These are phyloP conservation scores for Ruditapes philippinarum DNA, from an alignment of 1,140 invertebrate species.

Conservation along the genomic window DNA sequence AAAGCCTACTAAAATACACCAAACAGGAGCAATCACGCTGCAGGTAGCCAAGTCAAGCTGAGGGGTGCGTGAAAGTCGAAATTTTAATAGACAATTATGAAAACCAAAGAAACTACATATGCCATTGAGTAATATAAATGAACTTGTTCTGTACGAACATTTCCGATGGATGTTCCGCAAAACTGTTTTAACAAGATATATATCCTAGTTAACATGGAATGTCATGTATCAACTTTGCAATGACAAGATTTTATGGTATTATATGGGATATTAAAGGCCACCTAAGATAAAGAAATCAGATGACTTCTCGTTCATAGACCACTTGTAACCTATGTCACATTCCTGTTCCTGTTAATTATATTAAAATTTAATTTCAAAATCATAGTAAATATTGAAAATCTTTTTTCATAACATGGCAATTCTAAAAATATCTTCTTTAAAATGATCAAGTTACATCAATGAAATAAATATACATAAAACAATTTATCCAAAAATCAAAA, in stretches of 20 bases:
- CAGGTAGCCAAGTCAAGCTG: constrained; percentile 7
- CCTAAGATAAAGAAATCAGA: not conserved
- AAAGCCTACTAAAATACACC: not conserved
- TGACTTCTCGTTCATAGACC: not conserved
- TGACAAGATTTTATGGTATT: constrained; percentile 9
- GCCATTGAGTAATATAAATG: constrained; percentile 47
- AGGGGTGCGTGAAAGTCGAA: constrained; percentile 43
- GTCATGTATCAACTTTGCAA: constrained; percentile 36
- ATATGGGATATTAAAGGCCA: not conserved
- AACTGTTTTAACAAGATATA: constrained; percentile 24
- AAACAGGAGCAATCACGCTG: not conserved
- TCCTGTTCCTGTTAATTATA: not conserved
- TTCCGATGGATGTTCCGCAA: constrained; percentile 9
- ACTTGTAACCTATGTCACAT: not conserved
- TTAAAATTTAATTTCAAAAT: no score
- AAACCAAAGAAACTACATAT: constrained; percentile 58
- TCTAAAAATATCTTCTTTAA: no score
- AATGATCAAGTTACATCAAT: no score
- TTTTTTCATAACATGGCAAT: no score
- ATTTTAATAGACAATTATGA: constrained; percentile 29
- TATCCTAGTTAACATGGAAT: constrained; percentile 46
- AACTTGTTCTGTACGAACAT: constrained; percentile 42
- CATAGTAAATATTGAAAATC: no score
- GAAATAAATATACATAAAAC: no score
- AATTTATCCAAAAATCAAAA: no score